These are phyloP conservation scores for Lycaon pictus DNA, from an alignment of 2,113 vertebrate species.

Conservation along the genomic window DNA sequence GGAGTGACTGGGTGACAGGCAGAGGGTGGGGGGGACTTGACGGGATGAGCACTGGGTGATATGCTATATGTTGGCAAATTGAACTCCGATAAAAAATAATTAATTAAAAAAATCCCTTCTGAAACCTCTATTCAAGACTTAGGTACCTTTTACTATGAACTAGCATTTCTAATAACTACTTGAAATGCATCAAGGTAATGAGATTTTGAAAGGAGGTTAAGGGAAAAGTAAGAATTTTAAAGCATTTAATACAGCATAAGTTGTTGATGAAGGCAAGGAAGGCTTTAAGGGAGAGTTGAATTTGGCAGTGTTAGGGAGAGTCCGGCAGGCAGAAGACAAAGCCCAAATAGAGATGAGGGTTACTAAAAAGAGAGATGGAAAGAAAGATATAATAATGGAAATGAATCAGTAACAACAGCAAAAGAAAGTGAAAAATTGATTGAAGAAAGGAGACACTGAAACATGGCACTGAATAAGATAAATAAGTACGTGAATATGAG, in stretches of 20 bases:
- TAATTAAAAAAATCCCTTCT: too few relatives aligned
- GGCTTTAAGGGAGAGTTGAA: conserved; percentile 25
- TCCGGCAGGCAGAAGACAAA: background rate
- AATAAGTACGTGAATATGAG: background rate
- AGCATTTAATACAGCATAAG: background rate
- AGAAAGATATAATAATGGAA: conserved; percentile 4
- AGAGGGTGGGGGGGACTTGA: too few relatives aligned
- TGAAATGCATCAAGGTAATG: conserved; percentile 27
- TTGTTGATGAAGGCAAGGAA: conserved; percentile 27
- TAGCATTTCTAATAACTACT: conserved; percentile 21
- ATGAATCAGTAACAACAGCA: background rate
- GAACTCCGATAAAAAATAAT: too few relatives aligned
- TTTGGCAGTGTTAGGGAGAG: conserved; percentile 35
- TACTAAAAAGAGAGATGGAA: background rate
- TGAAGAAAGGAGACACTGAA: background rate
- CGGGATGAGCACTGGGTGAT: too few relatives aligned
- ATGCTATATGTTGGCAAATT: too few relatives aligned
- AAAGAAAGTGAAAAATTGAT: background rate
- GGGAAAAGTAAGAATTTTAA: conserved; percentile 9
- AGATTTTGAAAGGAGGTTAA: conserved; percentile 35
- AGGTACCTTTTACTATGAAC: conserved; percentile 12
- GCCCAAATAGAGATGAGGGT: background rate
- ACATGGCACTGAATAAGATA: background rate
- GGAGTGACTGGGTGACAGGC: too few relatives aligned
- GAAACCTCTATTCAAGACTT: background rate